Percentiles rank a stretch among this genome's conserved stretches.
Conservation (phyloP, 2,113 vertebrate genomes). For the Irena cyanogastra region DNA sequence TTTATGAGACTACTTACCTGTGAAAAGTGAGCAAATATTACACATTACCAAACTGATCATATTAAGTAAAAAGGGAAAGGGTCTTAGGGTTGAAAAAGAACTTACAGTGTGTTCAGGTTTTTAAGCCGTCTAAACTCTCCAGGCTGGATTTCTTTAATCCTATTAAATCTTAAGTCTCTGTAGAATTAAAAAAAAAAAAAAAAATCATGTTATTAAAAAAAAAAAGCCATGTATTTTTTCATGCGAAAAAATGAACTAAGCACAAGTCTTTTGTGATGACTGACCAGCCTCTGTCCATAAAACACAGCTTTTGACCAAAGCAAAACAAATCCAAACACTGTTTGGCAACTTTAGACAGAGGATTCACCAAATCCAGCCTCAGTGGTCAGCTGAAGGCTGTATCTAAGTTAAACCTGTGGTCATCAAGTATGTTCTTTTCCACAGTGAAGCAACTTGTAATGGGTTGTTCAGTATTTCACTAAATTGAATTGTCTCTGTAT, state of each 20-base stretch:
- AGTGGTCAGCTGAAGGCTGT: background rate
- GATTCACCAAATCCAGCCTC: background rate
- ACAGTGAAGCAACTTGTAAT: background rate
- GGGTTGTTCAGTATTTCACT: background rate
- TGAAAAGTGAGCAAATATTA: background rate
- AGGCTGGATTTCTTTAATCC: constrained; percentile 92
- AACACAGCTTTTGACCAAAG: background rate
- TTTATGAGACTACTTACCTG: background rate
- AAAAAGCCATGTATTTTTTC: background rate
- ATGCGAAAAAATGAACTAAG: background rate
- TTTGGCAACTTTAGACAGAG: background rate
- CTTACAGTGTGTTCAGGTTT: constrained; percentile 97
- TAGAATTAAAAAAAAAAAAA: background rate
- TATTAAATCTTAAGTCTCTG: constrained; percentile 97
- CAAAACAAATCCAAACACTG: background rate
- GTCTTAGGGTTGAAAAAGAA: constrained; percentile 4
- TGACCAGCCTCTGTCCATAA: background rate
- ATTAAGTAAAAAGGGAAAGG: background rate
- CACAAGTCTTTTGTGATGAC: background rate
- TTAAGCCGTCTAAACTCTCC: constrained; percentile 87
- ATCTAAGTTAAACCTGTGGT: background rate
- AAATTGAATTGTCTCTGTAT: background rate
- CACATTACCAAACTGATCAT: background rate
- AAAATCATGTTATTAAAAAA: background rate
- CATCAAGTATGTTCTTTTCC: background rate